Base-by-base conservation (phyloP, 2,113 vertebrate species). In the Megaceryle torquata region DNA sequence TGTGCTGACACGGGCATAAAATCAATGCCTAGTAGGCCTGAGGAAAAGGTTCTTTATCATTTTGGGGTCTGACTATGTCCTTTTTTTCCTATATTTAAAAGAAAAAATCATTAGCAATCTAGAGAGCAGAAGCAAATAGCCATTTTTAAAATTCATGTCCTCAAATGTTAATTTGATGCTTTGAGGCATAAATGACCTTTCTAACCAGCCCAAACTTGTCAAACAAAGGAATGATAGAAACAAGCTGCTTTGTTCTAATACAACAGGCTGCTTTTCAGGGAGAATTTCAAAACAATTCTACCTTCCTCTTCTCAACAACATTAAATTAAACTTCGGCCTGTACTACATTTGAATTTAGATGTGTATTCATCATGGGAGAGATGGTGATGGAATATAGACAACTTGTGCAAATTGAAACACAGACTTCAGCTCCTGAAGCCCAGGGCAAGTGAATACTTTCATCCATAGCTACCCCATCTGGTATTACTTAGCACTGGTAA, bases 151-250 rank as follows among this genome's bases (percentile, higher is more conserved):
- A 97, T 98, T 97, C 91, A 94, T 97, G 95, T 97, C 94, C 96
- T 98, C 94, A 98, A 98, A 97, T 98, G 97, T 97, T 98, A 98
- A 98, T 97, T 97, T 98, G 96, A 96, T 97, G 96, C 97, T 98
- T 97, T 97, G 96, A 97, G 97, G 96, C 97, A 96, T 97, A 97
- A 97, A 91, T 98, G 98, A 97, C 97, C 98, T 98, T 98, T 98
- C 94, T 97, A 95, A 95, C 95, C 77, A 96, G 92, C 88, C 84
- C 86, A 97, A 97, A 96, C 97, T 97, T 98, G 96, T 97, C 95
- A 97, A 95, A 98, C 95, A 98, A 98, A 98, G 95, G 88, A 97
- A 95, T 3, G 37, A 96, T 96, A 96, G 92, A 97, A 98, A 96
- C 91, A 97, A 97, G 94, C 96, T 97, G 87, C 93, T 97, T 98